phyloP scores from a whole-genome alignment of 2,113 vertebrate species.

The Lynx canadensis region DNA sequence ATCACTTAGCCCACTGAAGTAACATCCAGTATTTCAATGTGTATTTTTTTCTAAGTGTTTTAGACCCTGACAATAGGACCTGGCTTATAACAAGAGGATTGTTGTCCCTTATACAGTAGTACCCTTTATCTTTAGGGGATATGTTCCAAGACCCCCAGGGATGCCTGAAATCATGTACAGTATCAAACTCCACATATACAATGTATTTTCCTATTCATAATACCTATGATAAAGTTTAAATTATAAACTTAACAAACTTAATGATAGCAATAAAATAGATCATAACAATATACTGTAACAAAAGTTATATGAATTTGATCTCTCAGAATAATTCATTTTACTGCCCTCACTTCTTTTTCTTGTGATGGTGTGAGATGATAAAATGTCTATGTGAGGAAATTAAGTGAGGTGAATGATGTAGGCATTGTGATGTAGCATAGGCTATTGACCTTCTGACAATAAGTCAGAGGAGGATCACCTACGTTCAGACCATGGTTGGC shows the following conservation, averaged over 20 bases:
- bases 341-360: background rate
- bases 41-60: background rate
- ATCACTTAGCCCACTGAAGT: background rate
- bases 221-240: background rate
- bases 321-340: background rate
- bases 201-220: background rate
- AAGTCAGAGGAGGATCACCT: background rate
- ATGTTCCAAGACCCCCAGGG: background rate
- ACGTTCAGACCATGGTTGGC: background rate
- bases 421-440: background rate
- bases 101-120: background rate
- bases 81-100: background rate
- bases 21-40: background rate
- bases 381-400: background rate
- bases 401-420: background rate
- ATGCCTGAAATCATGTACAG: background rate
- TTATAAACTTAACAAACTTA: background rate
- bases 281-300: background rate
- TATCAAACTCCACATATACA: background rate
- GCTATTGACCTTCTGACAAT: background rate
- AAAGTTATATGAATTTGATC: background rate
- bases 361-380: background rate
- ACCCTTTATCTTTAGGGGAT: background rate
- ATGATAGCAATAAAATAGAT: background rate
- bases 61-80: background rate